These are phyloP conservation scores for Corvus hawaiiensis DNA, from an alignment of 2,113 vertebrate species.

Conservation along the genomic window DNA sequence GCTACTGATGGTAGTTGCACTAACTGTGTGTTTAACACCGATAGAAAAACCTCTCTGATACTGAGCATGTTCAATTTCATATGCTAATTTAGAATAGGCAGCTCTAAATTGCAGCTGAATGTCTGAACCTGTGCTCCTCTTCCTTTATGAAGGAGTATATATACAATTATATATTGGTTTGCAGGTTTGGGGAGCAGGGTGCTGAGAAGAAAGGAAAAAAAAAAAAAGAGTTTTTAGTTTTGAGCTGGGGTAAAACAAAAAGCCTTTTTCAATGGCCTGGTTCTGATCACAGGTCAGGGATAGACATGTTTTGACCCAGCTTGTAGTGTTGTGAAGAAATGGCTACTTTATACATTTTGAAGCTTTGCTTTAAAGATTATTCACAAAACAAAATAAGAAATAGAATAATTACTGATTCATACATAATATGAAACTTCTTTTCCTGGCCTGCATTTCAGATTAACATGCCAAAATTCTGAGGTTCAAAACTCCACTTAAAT, in stretches of 20 bases:
- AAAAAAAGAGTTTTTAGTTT: neutral
- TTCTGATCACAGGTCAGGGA: neutral
- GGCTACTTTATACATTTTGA: neutral
- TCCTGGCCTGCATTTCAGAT: constrained; percentile 65
- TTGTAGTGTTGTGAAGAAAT: neutral
- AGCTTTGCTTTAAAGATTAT: constrained; percentile 9
- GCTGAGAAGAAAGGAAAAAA: neutral
- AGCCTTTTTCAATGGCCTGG: neutral
- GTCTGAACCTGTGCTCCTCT: neutral
- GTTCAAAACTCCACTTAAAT: constrained; percentile 66
- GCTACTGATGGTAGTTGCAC: neutral
- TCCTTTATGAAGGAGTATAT: neutral
- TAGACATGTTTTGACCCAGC: neutral
- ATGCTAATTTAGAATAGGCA: neutral
- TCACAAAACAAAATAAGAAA: constrained; percentile 47
- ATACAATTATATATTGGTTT: neutral
- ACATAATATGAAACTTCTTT: constrained; percentile 63
- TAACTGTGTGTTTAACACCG: fast-evolving
- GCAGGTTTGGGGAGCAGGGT: neutral
- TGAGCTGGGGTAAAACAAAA: neutral
- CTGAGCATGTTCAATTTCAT: neutral
- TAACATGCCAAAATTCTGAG: constrained; percentile 69
- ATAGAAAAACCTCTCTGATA: neutral
- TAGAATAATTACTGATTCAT: constrained; percentile 59
- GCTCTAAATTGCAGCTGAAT: neutral